phyloP scores from a whole-genome alignment of 2,888 invertebrate genomes.

The Drosophila incognita region DNA sequence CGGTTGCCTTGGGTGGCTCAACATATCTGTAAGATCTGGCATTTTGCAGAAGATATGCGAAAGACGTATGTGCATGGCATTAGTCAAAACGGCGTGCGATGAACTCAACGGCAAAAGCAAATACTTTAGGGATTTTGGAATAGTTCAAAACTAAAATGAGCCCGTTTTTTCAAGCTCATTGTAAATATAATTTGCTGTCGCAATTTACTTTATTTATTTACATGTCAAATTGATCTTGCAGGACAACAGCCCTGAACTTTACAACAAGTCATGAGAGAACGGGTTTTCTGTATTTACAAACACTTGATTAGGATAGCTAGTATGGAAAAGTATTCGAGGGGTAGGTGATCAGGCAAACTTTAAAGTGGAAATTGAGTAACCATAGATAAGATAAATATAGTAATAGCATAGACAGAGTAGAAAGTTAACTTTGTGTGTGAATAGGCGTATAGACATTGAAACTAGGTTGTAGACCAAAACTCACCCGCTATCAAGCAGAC shows the following conservation, averaged over 20 bases:
- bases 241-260: not conserved
- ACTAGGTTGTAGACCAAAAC: conserved; percentile 66
- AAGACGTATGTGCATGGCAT: conserved; percentile 59
- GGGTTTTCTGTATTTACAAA: not conserved
- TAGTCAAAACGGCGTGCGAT: conserved; percentile 71
- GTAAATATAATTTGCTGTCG: conserved; percentile 9
- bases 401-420: conserved; percentile 37
- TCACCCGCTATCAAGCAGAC: conserved; percentile 86
- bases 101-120: conserved; percentile 23
- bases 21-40: conserved; percentile 85
- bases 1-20: conserved; percentile 82
- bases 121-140: not conserved
- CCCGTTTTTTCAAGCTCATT: not conserved
- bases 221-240: not conserved
- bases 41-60: conserved; percentile 72
- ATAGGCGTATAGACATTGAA: conserved; percentile 12
- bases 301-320: conserved; percentile 4
- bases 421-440: conserved; percentile 20
- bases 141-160: not conserved
- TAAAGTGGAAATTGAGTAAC: conserved; percentile 17
- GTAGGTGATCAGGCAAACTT: conserved; percentile 37
- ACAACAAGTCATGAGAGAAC: conserved; percentile 3
- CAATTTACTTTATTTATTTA: not conserved
- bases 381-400: conserved; percentile 1
- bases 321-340: conserved; percentile 1